Conservation (phyloP, 2,888 invertebrate genomes). For the Ischnus inquisitorius region DNA sequence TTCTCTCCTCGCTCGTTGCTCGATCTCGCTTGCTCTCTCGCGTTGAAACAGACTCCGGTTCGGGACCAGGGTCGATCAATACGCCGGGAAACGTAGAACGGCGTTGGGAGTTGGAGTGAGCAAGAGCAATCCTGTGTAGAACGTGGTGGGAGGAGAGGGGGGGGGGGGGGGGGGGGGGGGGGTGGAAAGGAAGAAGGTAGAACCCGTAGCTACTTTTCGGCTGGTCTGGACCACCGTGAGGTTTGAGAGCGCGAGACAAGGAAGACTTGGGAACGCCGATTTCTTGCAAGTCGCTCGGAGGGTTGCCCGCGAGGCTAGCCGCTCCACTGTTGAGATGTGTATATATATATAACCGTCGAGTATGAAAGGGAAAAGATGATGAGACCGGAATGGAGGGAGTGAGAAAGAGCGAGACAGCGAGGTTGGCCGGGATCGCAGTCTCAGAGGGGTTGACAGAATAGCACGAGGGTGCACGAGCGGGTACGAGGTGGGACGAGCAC, state of each 20-base stretch:
- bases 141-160: slow-evolving; percentile 52
- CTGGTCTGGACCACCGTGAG: slow-evolving; percentile 52
- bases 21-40: slow-evolving; percentile 55
- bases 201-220: slow-evolving; percentile 58
- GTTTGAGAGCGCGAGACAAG: slow-evolving; percentile 52
- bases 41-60: slow-evolving; percentile 64
- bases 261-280: slow-evolving; percentile 69
- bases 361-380: slow-evolving; percentile 83
- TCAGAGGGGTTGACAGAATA: slow-evolving; percentile 79
- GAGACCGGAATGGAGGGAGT: slow-evolving; percentile 74
- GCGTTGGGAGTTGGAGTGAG: slow-evolving; percentile 74
- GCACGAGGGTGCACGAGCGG: slow-evolving; percentile 77
- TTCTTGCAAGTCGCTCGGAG: slow-evolving; percentile 69
- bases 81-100: slow-evolving; percentile 71
- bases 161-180: slow-evolving; percentile 49
- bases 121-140: slow-evolving; percentile 70
- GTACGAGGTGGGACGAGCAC: slow-evolving; percentile 75
- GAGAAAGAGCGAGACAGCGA: slow-evolving; percentile 66
- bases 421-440: slow-evolving; percentile 78
- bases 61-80: slow-evolving; percentile 83
- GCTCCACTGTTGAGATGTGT: slow-evolving; percentile 16
- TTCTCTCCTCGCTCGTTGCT: slow-evolving; percentile 72
- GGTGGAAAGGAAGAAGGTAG: slow-evolving; percentile 29
- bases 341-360: slow-evolving; percentile 33
- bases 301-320: slow-evolving; percentile 39